Conservation (phyloP, 2,113 vertebrate genomes). For the Tursiops truncatus region DNA sequence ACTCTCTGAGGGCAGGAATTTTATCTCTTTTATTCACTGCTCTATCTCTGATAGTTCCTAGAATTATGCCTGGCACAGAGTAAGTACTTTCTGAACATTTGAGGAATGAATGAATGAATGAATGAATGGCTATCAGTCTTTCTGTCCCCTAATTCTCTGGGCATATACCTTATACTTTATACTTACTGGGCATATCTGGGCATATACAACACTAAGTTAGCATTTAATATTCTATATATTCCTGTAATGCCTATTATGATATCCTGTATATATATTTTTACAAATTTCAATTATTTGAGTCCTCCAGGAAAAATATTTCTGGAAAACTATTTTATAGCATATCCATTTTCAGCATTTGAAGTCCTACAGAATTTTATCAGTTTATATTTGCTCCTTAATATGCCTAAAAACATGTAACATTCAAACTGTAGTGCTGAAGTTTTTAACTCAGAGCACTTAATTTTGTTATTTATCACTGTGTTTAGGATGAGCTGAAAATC, state of each 20-base stretch:
- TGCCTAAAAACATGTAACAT: not conserved
- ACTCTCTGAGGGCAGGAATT: not conserved
- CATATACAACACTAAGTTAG: not conserved
- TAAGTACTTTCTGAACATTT: conserved; percentile 40
- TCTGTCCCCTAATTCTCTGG: not conserved
- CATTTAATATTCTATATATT: not conserved
- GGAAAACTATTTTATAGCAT: conserved; percentile 31
- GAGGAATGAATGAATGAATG: not conserved
- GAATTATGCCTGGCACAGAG: not conserved
- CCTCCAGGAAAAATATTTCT: conserved; percentile 41
- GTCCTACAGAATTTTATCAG: conserved; percentile 45
- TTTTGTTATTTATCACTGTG: conserved; percentile 29
- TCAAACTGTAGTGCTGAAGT: not conserved
- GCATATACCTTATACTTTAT: too few species aligned
- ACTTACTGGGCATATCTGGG: too few species aligned
- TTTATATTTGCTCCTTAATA: conserved; percentile 27
- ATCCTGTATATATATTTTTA: conserved; percentile 12
- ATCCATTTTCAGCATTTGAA: conserved; percentile 20
- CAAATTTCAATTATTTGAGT: conserved; percentile 36
- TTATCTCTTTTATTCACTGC: not conserved
- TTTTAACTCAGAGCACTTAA: conserved; percentile 22
- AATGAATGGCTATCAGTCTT: not conserved
- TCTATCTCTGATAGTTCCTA: not conserved
- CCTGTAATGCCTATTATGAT: not conserved
- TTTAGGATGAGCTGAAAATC: conserved; percentile 31